Conservation (phyloP, 2,888 invertebrate species). For the Chrysodeixis includens region DNA sequence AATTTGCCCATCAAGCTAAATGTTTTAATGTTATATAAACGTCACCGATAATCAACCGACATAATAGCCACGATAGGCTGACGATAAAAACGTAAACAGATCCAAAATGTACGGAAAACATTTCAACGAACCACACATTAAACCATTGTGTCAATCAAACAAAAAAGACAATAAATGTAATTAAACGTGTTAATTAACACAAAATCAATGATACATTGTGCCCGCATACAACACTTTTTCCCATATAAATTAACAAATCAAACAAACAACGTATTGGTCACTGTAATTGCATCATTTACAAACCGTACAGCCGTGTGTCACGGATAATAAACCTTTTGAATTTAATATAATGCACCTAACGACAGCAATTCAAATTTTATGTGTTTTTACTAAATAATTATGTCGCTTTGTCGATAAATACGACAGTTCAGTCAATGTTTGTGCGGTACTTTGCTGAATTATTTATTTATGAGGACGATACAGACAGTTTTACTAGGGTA, state of each 20-base stretch:
- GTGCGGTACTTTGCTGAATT: conserved; percentile 27
- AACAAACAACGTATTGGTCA: conserved; percentile 53
- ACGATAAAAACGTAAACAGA: background rate
- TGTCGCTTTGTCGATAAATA: conserved; percentile 49
- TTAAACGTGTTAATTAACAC: conserved; percentile 44
- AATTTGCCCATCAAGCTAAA: background rate
- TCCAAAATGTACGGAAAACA: background rate
- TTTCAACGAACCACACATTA: conserved; percentile 25
- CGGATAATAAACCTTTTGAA: conserved; percentile 52
- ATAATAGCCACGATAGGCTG: background rate
- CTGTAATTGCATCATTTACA: conserved; percentile 57
- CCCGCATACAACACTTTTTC: conserved; percentile 50
- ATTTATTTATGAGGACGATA: background rate
- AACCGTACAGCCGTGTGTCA: conserved; percentile 43
- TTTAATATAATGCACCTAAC: conserved; percentile 55
- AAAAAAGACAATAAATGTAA: conserved; percentile 46
- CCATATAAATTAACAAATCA: conserved; percentile 53
- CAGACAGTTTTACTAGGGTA: background rate
- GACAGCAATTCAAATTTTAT: conserved; percentile 50
- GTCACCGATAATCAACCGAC: background rate
- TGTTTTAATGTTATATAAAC: background rate
- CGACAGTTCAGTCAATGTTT: conserved; percentile 50
- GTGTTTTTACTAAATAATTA: conserved; percentile 54
- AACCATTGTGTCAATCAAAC: conserved; percentile 30
- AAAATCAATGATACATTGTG: conserved; percentile 53